phyloP scores from a whole-genome alignment of 2,797 vertebrate genomes.

The Epinephelus awoara region DNA sequence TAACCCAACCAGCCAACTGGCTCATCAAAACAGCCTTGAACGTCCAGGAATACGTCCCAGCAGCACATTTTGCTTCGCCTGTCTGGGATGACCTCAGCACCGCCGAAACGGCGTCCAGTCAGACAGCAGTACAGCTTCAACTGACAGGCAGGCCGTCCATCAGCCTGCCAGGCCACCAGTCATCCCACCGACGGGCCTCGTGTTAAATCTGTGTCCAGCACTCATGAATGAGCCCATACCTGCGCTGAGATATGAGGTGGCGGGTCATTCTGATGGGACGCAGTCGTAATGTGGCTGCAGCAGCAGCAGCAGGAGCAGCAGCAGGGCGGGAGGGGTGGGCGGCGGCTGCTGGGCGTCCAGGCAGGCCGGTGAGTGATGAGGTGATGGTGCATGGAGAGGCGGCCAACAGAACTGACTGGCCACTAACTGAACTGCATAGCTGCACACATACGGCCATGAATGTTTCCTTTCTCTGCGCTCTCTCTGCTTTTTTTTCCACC shows the following conservation, averaged over 20 bases:
- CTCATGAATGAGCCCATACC: slow-evolving; percentile 64
- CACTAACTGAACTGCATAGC: slow-evolving; percentile 49
- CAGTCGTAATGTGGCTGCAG: slow-evolving; percentile 49
- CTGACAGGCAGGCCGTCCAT: slow-evolving; percentile 56
- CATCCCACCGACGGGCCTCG: slow-evolving; percentile 44
- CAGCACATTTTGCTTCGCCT: slow-evolving; percentile 8
- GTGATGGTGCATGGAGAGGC: slow-evolving; percentile 67
- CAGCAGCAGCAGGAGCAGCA: slow-evolving; percentile 5
- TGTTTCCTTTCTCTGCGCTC: slow-evolving; percentile 67
- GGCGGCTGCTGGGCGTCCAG: slow-evolving; percentile 47
- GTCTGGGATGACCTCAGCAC: slow-evolving; percentile 56
- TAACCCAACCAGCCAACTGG: slow-evolving; percentile 1
- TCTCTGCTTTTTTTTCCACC: slow-evolving; percentile 15
- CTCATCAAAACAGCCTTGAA: background rate
- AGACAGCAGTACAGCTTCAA: slow-evolving; percentile 32
- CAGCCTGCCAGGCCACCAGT: slow-evolving; percentile 59
- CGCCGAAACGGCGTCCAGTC: slow-evolving; percentile 33
- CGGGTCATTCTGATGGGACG: slow-evolving; percentile 46
- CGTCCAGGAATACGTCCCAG: slow-evolving; percentile 15
- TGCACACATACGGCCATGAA: slow-evolving; percentile 59
- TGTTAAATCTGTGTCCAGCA: slow-evolving; percentile 78
- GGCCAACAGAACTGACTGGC: slow-evolving; percentile 50
- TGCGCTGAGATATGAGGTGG: slow-evolving; percentile 72
- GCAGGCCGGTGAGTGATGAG: slow-evolving; percentile 78
- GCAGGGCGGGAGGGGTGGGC: slow-evolving; percentile 15